Percentiles rank a stretch among this genome's conserved stretches.
Evolutionary conservation across 2,888 invertebrate genomes (phyloP).

Genomic region (Lithophane socia): DNA sequence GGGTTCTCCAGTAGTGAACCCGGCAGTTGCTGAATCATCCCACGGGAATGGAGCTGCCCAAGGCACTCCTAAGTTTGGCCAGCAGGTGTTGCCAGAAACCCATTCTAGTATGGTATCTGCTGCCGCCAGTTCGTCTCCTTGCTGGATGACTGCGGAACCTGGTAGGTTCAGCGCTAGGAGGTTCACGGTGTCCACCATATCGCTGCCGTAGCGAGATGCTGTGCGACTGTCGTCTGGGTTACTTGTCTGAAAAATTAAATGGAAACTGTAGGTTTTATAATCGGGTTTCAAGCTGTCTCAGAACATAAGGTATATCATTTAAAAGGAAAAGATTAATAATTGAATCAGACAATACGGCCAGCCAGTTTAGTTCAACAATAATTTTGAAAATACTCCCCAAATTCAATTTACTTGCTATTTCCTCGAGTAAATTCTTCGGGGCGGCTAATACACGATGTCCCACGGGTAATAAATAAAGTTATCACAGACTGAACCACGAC

Average conservation of each 20-base stretch:
- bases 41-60: constrained; percentile 84
- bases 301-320: background rate
- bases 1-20: constrained; percentile 89
- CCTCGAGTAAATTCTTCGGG: constrained; percentile 23
- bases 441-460: constrained; percentile 21
- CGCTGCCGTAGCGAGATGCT: constrained; percentile 92
- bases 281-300: background rate
- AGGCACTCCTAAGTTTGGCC: constrained; percentile 79
- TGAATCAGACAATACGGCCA: background rate
- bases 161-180: constrained; percentile 93
- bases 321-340: background rate
- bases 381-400: constrained; percentile 13
- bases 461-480: constrained; percentile 42
- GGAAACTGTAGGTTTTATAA: background rate
- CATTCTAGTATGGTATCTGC: constrained; percentile 89
- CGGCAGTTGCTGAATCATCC: constrained; percentile 86
- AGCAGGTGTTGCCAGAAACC: constrained; percentile 86
- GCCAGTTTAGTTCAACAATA: background rate
- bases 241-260: constrained; percentile 79
- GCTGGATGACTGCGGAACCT: constrained; percentile 94
- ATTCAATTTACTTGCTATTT: constrained; percentile 33
- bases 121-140: constrained; percentile 94
- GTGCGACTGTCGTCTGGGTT: constrained; percentile 73
- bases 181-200: constrained; percentile 92
- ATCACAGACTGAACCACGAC: constrained; percentile 1